Percentiles rank a stretch among this genome's conserved stretches.
These are phyloP conservation scores for Alaudala cheleensis DNA, from an alignment of 2,113 vertebrate species.

Conservation along the genomic window DNA sequence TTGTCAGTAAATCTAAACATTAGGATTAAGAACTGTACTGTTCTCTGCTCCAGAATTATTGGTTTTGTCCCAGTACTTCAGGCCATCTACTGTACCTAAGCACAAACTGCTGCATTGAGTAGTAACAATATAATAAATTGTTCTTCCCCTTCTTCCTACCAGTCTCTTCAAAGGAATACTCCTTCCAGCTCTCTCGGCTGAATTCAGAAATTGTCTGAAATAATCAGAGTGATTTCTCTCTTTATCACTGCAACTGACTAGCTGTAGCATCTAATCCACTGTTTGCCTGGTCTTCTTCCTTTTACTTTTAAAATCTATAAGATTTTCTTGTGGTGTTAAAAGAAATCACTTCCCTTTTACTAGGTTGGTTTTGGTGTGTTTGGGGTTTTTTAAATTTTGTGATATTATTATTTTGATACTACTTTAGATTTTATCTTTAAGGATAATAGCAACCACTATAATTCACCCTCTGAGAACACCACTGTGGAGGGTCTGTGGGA, in stretches of 20 bases:
- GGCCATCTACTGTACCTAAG: neutral
- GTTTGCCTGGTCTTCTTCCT: accelerated
- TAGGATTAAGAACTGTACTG: neutral
- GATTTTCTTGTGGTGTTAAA: neutral
- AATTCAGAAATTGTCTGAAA: neutral
- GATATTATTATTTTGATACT: neutral
- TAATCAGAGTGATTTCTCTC: neutral
- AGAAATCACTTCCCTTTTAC: neutral
- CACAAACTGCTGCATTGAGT: neutral
- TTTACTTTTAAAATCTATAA: neutral
- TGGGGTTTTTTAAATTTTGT: neutral
- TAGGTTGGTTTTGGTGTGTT: neutral
- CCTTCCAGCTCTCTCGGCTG: neutral
- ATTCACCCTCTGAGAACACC: neutral
- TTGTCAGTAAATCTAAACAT: neutral
- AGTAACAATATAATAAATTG: neutral
- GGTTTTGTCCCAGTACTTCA: neutral
- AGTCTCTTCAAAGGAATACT: neutral
- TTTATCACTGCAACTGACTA: neutral
- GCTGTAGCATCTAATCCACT: neutral
- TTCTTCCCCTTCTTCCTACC: neutral
- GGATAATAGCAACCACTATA: neutral
- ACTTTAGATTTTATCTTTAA: neutral
- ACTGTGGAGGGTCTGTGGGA: neutral
- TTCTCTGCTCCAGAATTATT: neutral